Conservation (phyloP, 2,888 invertebrate species). For the Zele albiditarsus region DNA sequence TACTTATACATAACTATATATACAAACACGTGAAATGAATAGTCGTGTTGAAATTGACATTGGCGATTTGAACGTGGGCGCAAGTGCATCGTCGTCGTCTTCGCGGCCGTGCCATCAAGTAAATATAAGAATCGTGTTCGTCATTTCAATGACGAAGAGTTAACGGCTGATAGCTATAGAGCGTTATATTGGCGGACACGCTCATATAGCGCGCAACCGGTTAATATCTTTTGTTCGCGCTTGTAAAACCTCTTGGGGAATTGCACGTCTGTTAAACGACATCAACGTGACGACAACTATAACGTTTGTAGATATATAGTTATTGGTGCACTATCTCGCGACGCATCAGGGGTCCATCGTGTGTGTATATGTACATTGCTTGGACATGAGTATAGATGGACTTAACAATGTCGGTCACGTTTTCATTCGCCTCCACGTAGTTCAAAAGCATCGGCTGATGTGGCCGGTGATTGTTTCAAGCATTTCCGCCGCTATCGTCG, state of each 20-base stretch:
- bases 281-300: slow-evolving; percentile 31
- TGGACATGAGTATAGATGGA: slow-evolving; percentile 25
- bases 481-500: slow-evolving; percentile 55
- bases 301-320: slow-evolving; percentile 6
- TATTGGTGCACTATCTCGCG: slow-evolving; percentile 26
- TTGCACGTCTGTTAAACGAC: background rate
- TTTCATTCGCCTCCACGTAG: slow-evolving; percentile 41
- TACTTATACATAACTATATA: slow-evolving; percentile 2
- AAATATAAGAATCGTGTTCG: slow-evolving; percentile 51
- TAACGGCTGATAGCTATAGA: slow-evolving; percentile 35
- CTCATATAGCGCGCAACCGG: slow-evolving; percentile 28
- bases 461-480: slow-evolving; percentile 59
- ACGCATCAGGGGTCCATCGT: slow-evolving; percentile 14
- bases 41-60: slow-evolving; percentile 43
- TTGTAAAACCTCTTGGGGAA: slow-evolving; percentile 22
- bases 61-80: slow-evolving; percentile 48
- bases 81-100: slow-evolving; percentile 43
- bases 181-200: slow-evolving; percentile 26
- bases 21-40: slow-evolving; percentile 47
- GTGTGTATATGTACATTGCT: background rate
- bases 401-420: slow-evolving; percentile 56
- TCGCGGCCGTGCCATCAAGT: slow-evolving; percentile 30
- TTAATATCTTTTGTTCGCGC: slow-evolving; percentile 42
- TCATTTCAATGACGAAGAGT: slow-evolving; percentile 57
- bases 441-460: slow-evolving; percentile 51